A percentile compares a stretch with the other conserved stretches of the same genome.
Conservation (phyloP, 64 coral and sea anemone species). For the Montipora cactus region DNA sequence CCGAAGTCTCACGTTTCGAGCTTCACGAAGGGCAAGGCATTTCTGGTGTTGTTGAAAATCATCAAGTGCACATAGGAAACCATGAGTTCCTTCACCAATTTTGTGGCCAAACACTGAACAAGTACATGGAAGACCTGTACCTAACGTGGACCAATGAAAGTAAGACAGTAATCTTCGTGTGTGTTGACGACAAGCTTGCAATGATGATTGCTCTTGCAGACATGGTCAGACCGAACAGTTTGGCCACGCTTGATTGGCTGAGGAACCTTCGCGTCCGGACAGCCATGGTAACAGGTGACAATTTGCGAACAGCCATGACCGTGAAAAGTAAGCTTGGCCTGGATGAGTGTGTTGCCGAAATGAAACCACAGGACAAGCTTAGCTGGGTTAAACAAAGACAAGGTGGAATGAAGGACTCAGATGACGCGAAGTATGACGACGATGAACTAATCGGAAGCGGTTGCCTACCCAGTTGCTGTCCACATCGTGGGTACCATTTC, state of each 20-base stretch:
- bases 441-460: background rate
- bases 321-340: constrained; percentile 84
- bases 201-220: constrained; percentile 97
- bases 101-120: constrained; percentile 15
- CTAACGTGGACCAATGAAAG: constrained; percentile 78
- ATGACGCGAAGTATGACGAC: background rate
- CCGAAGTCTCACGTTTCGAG: constrained; percentile 78
- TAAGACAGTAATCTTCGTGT: constrained; percentile 94
- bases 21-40: constrained; percentile 92
- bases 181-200: constrained; percentile 68
- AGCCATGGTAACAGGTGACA: constrained; percentile 96
- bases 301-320: constrained; percentile 85
- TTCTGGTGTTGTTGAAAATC: constrained; percentile 78
- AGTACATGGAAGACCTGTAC: constrained; percentile 66
- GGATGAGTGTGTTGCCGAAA: constrained; percentile 88
- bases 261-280: constrained; percentile 74
- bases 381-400: constrained; percentile 85
- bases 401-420: background rate
- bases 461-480: constrained; percentile 3
- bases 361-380: constrained; percentile 95
- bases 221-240: constrained; percentile 70
- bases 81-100: constrained; percentile 54
- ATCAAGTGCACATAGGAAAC: constrained; percentile 81
- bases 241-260: constrained; percentile 76
- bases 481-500: background rate